These are phyloP conservation scores for Anabas testudineus DNA, from an alignment of 2,797 vertebrate species.

Conservation along the genomic window DNA sequence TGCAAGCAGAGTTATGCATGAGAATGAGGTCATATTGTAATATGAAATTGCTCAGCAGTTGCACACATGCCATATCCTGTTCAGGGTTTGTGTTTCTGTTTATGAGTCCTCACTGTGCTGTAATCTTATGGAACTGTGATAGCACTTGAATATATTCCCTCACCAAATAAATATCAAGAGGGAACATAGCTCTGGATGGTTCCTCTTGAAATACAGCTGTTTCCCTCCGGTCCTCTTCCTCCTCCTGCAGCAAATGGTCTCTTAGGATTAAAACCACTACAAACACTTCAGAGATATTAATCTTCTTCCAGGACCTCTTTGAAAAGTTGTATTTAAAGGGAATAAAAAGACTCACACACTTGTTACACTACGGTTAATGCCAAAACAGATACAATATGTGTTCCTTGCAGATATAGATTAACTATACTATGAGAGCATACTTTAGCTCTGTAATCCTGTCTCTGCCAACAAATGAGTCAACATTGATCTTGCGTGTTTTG, in stretches of 20 bases:
- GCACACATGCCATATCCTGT: conserved; percentile 55
- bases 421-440: conserved; percentile 27
- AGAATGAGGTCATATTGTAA: conserved; percentile 68
- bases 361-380: conserved; percentile 19
- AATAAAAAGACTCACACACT: conserved; percentile 12
- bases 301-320: conserved; percentile 61
- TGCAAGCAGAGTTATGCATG: conserved; percentile 56
- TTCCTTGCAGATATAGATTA: conserved; percentile 53
- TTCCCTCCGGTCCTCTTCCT: conserved; percentile 62
- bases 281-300: conserved; percentile 72
- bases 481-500: conserved; percentile 57
- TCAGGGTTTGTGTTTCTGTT: conserved; percentile 55
- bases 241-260: conserved; percentile 63
- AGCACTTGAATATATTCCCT: conserved; percentile 54
- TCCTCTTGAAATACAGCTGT: conserved; percentile 75
- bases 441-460: conserved; percentile 43
- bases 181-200: conserved; percentile 59
- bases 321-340: conserved; percentile 52
- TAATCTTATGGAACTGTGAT: conserved; percentile 52
- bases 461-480: conserved; percentile 57
- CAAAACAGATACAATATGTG: conserved; percentile 28
- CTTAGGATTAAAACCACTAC: conserved; percentile 72
- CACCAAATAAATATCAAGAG: conserved; percentile 60
- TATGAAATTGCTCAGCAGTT: conserved; percentile 63
- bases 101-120: conserved; percentile 58